Evolutionary conservation across 1,140 invertebrate species (phyloP).

Genomic region (Eriosoma lanigerum): DNA sequence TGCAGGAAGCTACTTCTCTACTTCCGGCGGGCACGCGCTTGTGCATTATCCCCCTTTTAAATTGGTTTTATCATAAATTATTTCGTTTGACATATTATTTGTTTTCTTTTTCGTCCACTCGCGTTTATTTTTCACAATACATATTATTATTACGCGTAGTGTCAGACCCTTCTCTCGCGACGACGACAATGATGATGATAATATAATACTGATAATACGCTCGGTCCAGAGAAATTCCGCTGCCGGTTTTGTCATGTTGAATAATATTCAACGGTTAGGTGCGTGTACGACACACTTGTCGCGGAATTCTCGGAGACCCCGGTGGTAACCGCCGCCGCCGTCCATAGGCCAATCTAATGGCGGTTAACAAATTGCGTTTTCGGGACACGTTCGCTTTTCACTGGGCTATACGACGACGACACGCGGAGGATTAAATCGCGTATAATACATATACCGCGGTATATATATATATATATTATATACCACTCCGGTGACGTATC

Average conservation of each 20-base stretch:
- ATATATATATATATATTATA: background rate
- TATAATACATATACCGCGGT: background rate
- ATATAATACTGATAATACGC: background rate
- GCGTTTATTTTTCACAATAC: background rate
- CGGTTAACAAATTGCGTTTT: slow-evolving; percentile 43
- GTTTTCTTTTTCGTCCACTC: background rate
- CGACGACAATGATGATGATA: background rate
- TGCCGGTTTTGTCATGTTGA: slow-evolving; percentile 26
- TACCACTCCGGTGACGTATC: background rate
- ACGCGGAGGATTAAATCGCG: background rate
- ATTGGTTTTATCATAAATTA: slow-evolving; percentile 45
- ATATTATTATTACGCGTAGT: too few relatives aligned
- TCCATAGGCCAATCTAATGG: slow-evolving; percentile 47
- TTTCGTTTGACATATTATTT: slow-evolving; percentile 13
- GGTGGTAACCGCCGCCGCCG: background rate
- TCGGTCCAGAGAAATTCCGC: too few relatives aligned
- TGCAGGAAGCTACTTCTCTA: background rate
- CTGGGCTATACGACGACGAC: background rate
- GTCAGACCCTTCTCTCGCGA: background rate
- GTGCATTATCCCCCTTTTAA: background rate
- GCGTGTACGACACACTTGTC: too few relatives aligned
- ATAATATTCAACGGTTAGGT: slow-evolving; percentile 23
- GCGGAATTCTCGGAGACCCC: too few relatives aligned
- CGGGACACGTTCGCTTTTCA: slow-evolving; percentile 24
- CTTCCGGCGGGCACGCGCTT: background rate